phyloP scores from a whole-genome alignment of 64 coral and sea anemone species.

The Astreopora myriophthalma region DNA sequence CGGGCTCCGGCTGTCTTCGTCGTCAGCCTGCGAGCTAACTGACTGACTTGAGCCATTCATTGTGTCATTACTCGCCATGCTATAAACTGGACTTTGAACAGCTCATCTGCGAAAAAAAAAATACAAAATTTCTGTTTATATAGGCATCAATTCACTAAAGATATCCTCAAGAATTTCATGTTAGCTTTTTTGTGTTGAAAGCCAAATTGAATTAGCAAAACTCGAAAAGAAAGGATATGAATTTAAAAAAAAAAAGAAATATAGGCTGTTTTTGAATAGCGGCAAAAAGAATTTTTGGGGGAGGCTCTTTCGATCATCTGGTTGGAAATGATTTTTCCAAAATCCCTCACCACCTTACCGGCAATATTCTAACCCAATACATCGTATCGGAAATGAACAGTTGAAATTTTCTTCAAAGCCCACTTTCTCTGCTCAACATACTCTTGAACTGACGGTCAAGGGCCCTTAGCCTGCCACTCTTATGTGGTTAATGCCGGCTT shows the following conservation, averaged over 20 bases:
- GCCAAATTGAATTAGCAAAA: slow-evolving; percentile 24
- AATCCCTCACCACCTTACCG: background rate
- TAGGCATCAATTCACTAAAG: background rate
- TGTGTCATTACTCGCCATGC: background rate
- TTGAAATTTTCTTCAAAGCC: no score
- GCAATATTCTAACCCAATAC: background rate
- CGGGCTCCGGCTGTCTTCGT: background rate
- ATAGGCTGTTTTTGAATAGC: no score
- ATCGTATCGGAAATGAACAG: no score
- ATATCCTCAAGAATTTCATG: background rate
- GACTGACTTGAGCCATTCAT: background rate
- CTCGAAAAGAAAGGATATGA: background rate
- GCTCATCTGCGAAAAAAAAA: background rate
- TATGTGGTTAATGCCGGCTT: background rate
- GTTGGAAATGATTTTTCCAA: no score
- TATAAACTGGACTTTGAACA: background rate
- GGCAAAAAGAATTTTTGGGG: no score
- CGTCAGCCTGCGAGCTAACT: no score
- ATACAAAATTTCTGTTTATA: background rate
- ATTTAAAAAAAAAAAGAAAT: background rate
- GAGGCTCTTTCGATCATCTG: no score
- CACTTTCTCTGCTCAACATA: background rate
- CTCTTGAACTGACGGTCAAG: background rate
- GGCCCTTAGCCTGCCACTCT: background rate
- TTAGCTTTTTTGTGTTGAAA: background rate